Evolutionary conservation across 2,113 vertebrate genomes (phyloP).

Genomic region (Microtus pennsylvanicus): DNA sequence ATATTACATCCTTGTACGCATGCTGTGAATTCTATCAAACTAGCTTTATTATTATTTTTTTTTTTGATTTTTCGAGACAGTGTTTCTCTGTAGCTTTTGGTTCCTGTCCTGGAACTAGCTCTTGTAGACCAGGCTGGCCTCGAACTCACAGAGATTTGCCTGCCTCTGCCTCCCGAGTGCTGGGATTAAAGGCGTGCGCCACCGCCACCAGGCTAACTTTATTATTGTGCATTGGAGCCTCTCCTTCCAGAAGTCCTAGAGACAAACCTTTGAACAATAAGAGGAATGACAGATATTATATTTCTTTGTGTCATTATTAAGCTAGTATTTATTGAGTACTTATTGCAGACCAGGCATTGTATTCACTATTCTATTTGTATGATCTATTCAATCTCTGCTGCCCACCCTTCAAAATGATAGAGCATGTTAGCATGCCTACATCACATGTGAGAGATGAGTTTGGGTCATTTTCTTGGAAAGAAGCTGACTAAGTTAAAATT

Average conservation of each 20-base stretch:
- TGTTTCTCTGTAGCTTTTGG: too few species aligned
- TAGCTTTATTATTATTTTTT: not conserved
- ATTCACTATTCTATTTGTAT: not conserved
- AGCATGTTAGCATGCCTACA: not conserved
- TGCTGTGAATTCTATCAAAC: not conserved
- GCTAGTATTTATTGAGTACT: not conserved
- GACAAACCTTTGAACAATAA: slow-evolving; percentile 51
- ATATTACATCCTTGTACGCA: not conserved
- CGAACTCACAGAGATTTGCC: too few species aligned
- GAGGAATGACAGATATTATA: not conserved
- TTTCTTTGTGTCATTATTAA: not conserved
- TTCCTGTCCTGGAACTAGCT: too few species aligned
- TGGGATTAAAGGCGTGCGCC: too few species aligned
- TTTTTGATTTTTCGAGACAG: too few species aligned
- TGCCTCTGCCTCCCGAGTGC: too few species aligned
- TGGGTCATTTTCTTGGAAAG: not conserved
- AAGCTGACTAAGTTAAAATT: not conserved
- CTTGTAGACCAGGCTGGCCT: too few species aligned
- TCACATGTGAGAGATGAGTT: not conserved
- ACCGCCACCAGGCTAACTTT: not conserved
- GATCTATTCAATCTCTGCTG: not conserved
- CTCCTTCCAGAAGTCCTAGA: slow-evolving; percentile 5
- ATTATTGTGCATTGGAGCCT: not conserved
- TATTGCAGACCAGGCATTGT: not conserved
- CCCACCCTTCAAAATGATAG: not conserved